Conservation (phyloP, 2,888 invertebrate species). For the Biston stratarius region DNA sequence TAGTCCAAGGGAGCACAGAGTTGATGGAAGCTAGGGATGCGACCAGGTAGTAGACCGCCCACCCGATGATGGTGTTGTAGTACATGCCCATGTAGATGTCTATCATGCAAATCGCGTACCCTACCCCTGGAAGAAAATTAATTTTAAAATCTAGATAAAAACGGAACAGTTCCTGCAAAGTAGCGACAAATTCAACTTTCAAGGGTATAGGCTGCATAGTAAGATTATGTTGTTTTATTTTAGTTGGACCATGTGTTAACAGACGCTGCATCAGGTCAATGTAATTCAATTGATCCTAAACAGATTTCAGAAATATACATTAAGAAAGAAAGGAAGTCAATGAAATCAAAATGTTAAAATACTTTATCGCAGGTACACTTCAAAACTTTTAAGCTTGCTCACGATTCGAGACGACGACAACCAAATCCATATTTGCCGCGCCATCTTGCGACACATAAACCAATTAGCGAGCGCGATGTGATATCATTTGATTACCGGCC, state of each 20-base stretch:
- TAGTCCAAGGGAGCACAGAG: constrained; percentile 94
- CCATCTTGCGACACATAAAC: constrained; percentile 70
- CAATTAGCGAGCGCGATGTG: constrained; percentile 73
- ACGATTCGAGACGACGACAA: constrained; percentile 22
- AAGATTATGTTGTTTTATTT: too few species aligned
- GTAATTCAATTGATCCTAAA: too few species aligned
- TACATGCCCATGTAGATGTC: constrained; percentile 98
- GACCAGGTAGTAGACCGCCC: constrained; percentile 96
- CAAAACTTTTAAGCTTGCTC: constrained; percentile 1
- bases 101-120: constrained; percentile 98
- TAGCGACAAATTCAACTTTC: too few species aligned
- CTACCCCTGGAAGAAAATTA: constrained; percentile 89
- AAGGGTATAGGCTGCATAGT: too few species aligned
- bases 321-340: too few species aligned
- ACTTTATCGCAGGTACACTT: background rate
- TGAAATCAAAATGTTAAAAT: too few species aligned
- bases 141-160: too few species aligned
- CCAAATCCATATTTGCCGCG: constrained; percentile 41
- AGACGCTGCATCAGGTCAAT: too few species aligned
- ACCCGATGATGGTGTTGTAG: constrained; percentile 98
- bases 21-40: constrained; percentile 94
- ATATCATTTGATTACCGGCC: constrained; percentile 79
- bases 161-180: too few species aligned
- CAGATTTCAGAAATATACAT: too few species aligned
- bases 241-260: too few species aligned